Conservation (phyloP, 2,113 vertebrate species). For the Choloepus hoffmanni region DNA sequence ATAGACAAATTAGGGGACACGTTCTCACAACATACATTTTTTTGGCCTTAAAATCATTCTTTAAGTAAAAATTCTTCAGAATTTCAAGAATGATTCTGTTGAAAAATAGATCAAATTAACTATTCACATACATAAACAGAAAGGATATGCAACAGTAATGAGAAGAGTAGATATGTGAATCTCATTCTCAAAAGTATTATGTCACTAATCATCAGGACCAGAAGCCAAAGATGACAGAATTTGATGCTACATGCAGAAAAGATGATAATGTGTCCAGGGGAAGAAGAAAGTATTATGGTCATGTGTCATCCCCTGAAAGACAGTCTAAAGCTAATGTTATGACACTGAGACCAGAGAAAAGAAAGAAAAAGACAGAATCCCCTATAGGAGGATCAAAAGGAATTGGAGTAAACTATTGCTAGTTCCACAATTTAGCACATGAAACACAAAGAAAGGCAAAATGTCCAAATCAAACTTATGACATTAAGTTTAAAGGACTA, state of each 20-base stretch:
- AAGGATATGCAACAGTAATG: not conserved
- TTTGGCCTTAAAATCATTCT: constrained; percentile 1
- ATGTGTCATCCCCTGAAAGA: not conserved
- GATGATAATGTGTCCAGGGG: not conserved
- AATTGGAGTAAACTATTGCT: not conserved
- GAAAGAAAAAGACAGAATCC: not conserved
- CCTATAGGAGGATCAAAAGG: not conserved
- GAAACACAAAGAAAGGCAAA: constrained; percentile 7
- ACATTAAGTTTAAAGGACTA: not conserved
- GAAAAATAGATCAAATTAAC: not conserved
- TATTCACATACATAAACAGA: not conserved
- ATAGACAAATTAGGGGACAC: not conserved
- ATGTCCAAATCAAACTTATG: not conserved
- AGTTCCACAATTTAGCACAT: not conserved
- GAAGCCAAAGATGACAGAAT: not conserved
- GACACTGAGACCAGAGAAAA: not conserved
- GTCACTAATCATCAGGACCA: not conserved
- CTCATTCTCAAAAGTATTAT: not conserved
- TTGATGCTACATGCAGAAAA: not conserved
- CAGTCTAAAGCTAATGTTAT: not conserved
- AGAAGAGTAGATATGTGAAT: not conserved
- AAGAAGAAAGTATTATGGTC: not conserved
- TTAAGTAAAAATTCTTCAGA: not conserved
- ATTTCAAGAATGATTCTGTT: constrained; percentile 10
- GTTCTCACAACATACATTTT: not conserved